Conservation (phyloP, 2,113 vertebrate genomes). For the Illadopsis cleaveri region DNA sequence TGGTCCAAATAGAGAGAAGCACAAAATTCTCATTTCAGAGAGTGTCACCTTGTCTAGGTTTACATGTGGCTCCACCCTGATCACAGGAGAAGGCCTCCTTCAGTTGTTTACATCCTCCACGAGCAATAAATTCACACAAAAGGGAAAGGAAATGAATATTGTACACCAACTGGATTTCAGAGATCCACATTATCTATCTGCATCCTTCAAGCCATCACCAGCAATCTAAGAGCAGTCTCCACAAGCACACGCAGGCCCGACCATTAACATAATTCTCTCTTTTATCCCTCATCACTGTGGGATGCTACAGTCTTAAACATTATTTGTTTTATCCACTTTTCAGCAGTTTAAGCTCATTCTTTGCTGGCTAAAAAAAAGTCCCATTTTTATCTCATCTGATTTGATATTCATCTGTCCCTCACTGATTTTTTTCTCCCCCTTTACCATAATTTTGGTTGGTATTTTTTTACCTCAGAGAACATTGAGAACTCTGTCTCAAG, state of each 20-base stretch:
- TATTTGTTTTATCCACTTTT: slow-evolving; percentile 71
- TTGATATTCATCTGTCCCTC: slow-evolving; percentile 75
- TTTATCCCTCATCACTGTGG: slow-evolving; percentile 41
- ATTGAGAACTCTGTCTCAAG: slow-evolving; percentile 76
- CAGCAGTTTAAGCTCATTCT: slow-evolving; percentile 59
- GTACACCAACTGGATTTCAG: background rate
- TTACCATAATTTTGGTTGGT: slow-evolving; percentile 77
- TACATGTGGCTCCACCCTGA: background rate
- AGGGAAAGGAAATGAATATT: slow-evolving; percentile 6
- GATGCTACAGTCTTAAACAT: slow-evolving; percentile 63
- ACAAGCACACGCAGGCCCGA: slow-evolving; percentile 15
- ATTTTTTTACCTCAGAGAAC: slow-evolving; percentile 74
- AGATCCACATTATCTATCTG: background rate
- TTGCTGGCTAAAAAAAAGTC: slow-evolving; percentile 34
- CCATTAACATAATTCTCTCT: slow-evolving; percentile 72
- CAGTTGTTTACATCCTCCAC: background rate
- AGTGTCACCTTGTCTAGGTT: background rate
- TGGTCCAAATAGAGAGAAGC: background rate
- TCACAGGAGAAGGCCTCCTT: background rate
- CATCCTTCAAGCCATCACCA: slow-evolving; percentile 47
- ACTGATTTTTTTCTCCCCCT: slow-evolving; percentile 42
- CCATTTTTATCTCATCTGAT: slow-evolving; percentile 63
- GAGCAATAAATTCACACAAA: slow-evolving; percentile 11
- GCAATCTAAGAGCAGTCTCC: slow-evolving; percentile 23
- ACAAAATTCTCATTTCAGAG: background rate